Percentiles rank a stretch among this genome's conserved stretches.
phyloP scores from a whole-genome alignment of 2,797 vertebrate genomes.

The Lepidocolaptes lacrymiger region DNA sequence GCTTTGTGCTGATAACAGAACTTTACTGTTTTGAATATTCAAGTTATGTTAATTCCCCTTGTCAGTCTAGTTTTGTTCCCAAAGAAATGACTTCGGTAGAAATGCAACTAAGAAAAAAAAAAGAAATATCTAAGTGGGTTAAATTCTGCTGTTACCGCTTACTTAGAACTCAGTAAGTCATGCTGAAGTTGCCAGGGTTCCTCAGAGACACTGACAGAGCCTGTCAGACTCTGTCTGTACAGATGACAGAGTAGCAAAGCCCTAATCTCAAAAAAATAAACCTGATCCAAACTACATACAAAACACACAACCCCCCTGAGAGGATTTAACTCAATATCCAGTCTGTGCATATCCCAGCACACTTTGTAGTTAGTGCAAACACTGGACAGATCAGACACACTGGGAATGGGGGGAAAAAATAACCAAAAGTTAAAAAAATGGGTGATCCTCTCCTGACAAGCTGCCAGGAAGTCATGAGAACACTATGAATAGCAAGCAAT shows the following conservation, averaged over 20 bases:
- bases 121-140: not conserved
- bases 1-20: not conserved
- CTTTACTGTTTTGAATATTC: not conserved
- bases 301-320: not conserved
- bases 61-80: not conserved
- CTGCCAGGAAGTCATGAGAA: not conserved
- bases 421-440: not conserved
- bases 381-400: not conserved
- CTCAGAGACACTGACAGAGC: not conserved
- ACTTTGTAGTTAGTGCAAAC: not conserved
- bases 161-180: not conserved
- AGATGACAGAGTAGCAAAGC: not conserved
- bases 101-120: not conserved
- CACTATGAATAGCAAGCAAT: not conserved
- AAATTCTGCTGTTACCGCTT: not conserved
- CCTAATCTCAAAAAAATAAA: not conserved
- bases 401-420: not conserved
- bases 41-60: not conserved
- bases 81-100: not conserved
- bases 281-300: not conserved
- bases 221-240: not conserved
- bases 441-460: not conserved
- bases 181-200: not conserved
- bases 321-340: not conserved
- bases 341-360: not conserved